These are phyloP conservation scores for Eucera pruinosa DNA, from an alignment of 2,888 invertebrate species.

Conservation along the genomic window DNA sequence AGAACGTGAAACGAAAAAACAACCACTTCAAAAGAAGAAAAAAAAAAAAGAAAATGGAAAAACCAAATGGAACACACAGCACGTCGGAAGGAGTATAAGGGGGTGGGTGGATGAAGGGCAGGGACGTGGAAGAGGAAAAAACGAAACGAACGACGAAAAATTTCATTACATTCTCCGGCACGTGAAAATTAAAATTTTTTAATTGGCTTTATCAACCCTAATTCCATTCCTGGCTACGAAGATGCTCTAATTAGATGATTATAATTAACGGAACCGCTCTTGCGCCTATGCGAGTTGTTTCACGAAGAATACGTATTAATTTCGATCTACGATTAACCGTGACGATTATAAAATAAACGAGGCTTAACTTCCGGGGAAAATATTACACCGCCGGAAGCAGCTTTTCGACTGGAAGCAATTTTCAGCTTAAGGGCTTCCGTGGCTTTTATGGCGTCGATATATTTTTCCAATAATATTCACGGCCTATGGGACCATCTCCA, in stretches of 20 bases:
- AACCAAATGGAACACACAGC: conserved; percentile 29
- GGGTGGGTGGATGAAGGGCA: background rate
- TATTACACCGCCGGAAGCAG: conserved; percentile 53
- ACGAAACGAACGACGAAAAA: conserved; percentile 52
- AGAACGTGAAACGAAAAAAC: conserved; percentile 8
- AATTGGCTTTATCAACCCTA: conserved; percentile 56
- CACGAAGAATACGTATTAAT: conserved; percentile 27
- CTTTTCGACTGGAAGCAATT: conserved; percentile 67
- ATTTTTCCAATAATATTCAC: conserved; percentile 71
- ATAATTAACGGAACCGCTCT: conserved; percentile 51
- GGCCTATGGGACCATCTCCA: conserved; percentile 52
- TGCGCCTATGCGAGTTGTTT: background rate
- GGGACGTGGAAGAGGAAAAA: background rate
- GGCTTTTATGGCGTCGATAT: conserved; percentile 66
- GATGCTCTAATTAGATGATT: conserved; percentile 58
- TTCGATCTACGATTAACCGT: conserved; percentile 51
- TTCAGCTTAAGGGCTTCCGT: conserved; percentile 69
- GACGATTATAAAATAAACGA: conserved; percentile 65
- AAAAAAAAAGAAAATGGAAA: background rate
- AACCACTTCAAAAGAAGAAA: background rate
- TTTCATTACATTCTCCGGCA: conserved; percentile 62
- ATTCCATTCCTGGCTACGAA: conserved; percentile 43
- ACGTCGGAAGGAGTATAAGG: conserved; percentile 7
- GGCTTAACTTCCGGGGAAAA: conserved; percentile 54
- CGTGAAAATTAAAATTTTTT: conserved; percentile 63